Conservation (phyloP, 2,888 invertebrate genomes). For the Galeruca laticollis region DNA sequence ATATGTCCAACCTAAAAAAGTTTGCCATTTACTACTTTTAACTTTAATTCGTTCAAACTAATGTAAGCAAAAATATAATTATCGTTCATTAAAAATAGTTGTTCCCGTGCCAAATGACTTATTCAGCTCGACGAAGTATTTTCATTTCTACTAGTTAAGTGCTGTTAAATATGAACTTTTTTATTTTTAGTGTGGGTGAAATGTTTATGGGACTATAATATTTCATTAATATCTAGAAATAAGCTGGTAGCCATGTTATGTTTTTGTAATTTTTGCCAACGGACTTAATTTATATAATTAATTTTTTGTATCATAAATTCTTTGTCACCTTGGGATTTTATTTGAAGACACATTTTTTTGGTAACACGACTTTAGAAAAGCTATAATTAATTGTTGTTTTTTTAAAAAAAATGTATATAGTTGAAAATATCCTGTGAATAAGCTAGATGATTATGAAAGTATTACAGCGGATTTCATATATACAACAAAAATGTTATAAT, state of each 20-base stretch:
- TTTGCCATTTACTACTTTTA: conserved; percentile 17
- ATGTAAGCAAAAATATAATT: conserved; percentile 56
- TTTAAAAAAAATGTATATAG: background rate
- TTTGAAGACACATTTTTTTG: conserved; percentile 35
- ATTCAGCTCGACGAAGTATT: conserved; percentile 55
- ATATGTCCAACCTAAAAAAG: background rate
- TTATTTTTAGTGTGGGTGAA: conserved; percentile 52
- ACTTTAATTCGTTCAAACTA: conserved; percentile 40
- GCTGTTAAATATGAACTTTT: conserved; percentile 51
- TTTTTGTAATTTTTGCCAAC: conserved; percentile 47
- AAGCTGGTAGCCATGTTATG: conserved; percentile 38
- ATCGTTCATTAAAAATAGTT: conserved; percentile 58
- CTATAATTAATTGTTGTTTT: conserved; percentile 35
- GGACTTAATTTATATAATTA: conserved; percentile 50
- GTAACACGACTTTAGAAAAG: conserved; percentile 20
- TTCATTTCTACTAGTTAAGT: conserved; percentile 54
- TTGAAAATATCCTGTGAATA: conserved; percentile 25
- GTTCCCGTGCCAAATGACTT: conserved; percentile 56
- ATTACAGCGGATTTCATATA: background rate
- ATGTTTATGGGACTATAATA: conserved; percentile 48
- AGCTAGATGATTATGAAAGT: background rate
- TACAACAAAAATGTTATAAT: background rate
- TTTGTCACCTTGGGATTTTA: conserved; percentile 40
- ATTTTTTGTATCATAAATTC: conserved; percentile 45
- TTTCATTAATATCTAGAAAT: conserved; percentile 53